These are phyloP conservation scores for Orchestia grillus DNA, from an alignment of 1,140 invertebrate genomes.

Conservation along the genomic window DNA sequence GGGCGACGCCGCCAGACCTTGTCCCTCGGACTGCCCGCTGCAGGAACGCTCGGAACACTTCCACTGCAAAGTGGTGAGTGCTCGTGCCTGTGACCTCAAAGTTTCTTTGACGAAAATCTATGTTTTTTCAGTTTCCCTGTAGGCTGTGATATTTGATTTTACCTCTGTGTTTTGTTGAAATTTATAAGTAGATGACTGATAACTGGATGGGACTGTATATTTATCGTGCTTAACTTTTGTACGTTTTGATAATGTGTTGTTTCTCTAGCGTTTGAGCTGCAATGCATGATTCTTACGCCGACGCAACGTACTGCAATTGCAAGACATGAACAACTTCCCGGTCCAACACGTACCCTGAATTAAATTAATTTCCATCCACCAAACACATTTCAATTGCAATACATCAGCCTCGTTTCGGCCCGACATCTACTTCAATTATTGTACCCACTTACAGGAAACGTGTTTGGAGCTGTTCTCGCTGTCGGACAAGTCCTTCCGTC, in stretches of 20 bases:
- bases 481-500: conserved; percentile 83
- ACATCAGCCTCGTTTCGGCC: not conserved
- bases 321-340: too few relatives aligned
- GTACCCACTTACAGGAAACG: not conserved
- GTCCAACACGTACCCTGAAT: too few relatives aligned
- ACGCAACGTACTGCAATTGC: too few relatives aligned
- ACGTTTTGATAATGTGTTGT: not conserved
- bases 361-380: too few relatives aligned
- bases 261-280: not conserved
- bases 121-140: not conserved
- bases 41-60: conserved; percentile 78
- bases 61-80: conserved; percentile 79
- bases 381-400: too few relatives aligned
- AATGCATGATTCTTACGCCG: not conserved
- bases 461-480: conserved; percentile 2
- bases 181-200: not conserved
- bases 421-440: not conserved
- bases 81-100: not conserved
- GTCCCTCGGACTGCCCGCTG: conserved; percentile 76
- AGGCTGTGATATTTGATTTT: not conserved
- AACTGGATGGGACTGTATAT: not conserved
- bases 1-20: conserved; percentile 76
- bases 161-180: not conserved
- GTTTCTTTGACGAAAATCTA: not conserved
- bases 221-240: not conserved